Base-by-base conservation (phyloP, 2,113 vertebrate species). In the Malurus elegans region DNA sequence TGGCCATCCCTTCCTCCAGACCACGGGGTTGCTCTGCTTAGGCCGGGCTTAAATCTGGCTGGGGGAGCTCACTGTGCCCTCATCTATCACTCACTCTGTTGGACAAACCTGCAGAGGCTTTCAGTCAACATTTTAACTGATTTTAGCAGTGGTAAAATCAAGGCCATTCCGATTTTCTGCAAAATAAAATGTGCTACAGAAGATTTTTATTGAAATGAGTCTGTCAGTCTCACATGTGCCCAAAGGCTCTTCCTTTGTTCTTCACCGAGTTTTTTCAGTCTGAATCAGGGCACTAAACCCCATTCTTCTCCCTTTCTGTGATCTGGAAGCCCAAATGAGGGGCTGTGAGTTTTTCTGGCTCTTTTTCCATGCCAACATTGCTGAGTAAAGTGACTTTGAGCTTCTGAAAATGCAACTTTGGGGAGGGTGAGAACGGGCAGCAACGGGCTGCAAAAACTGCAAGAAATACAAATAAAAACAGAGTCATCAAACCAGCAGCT, bases 381-480 rank as follows among this genome's bases (percentile, higher is more conserved):
- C 61, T 96, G 94, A 96, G 92, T 56, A 25, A 82, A 95, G 57
- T 94, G 93, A 95, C 96, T 91, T 95, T 88, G 92, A 90, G 94
- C 91, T 95, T 78, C 71, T 95, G 96, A 92, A 87, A 92, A 91
- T 64, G 83, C 14, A 36, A 65, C 51, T 83, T 64, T 91, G 64
- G 79, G 94, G 92, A 97, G 92, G 94, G 88, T 76, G 72, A 64
- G 6, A 80, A 78, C 71, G 88, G 93, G 89, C 86, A 54, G 92
- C 28, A 67, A 44, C 66, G 38, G 83, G 80, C 94, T 93, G 7
- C 65, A 64, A 83, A 96, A 96, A 90, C 12, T 4, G 93, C 87
- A 17, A 88, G 79, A 60, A 88, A 83, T 32, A 4, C 75, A 88
- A 26, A 48, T 38, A 38, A 38, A 71, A 88, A 61, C 11, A 74